These are phyloP conservation scores for Catharus minimus DNA, from an alignment of 2,113 vertebrate genomes.

Conservation along the genomic window DNA sequence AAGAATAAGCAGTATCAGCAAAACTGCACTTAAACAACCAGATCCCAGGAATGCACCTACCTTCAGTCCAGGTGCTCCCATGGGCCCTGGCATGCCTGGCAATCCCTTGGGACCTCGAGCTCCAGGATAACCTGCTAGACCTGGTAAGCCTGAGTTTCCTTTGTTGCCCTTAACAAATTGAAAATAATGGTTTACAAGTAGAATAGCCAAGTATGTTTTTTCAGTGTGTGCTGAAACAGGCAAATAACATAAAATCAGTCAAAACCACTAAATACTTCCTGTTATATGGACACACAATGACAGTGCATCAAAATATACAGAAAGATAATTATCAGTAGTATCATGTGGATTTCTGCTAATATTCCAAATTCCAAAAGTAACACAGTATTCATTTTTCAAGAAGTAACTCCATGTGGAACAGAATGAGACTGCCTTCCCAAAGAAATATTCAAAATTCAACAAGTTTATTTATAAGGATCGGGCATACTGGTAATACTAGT, in stretches of 20 bases:
- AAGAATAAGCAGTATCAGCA: not conserved
- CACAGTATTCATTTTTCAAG: not conserved
- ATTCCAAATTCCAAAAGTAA: not conserved
- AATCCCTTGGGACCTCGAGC: slow-evolving; percentile 81
- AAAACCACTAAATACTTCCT: not conserved
- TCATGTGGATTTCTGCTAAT: not conserved
- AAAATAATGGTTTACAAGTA: slow-evolving; percentile 6
- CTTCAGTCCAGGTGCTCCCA: slow-evolving; percentile 84
- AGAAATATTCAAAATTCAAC: slow-evolving; percentile 1
- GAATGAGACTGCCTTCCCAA: not conserved
- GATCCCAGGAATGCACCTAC: slow-evolving; percentile 78
- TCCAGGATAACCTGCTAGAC: slow-evolving; percentile 85
- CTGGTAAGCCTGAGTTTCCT: slow-evolving; percentile 79
- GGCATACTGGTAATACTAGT: not conserved
- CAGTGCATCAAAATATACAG: not conserved
- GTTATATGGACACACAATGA: not conserved
- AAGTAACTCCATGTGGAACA: slow-evolving; percentile 24
- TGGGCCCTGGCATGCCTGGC: slow-evolving; percentile 81
- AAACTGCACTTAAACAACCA: not conserved
- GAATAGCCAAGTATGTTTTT: not conserved
- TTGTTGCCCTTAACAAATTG: slow-evolving; percentile 79
- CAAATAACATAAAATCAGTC: not conserved
- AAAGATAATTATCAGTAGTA: not conserved
- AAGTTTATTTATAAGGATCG: not conserved
- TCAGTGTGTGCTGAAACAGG: not conserved